These are phyloP conservation scores for Hydrozoanthus gracilis DNA, from an alignment of 92 coral and sea anemone species.

Conservation along the genomic window DNA sequence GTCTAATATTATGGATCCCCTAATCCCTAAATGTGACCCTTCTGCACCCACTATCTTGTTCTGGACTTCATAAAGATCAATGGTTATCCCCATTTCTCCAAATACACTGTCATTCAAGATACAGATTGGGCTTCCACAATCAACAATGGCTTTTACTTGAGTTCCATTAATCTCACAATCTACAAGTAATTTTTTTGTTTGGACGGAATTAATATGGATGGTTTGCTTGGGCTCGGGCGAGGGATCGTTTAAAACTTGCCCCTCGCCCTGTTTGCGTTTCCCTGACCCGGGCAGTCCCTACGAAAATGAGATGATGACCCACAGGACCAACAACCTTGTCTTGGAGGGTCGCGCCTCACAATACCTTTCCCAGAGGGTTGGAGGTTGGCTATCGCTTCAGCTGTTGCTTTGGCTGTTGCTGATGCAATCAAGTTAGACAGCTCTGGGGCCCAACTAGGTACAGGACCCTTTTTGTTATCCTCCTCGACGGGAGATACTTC, in stretches of 20 bases:
- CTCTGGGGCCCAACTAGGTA: conserved; percentile 45
- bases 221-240: conserved; percentile 39
- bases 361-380: conserved; percentile 29
- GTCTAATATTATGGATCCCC: conserved; percentile 40
- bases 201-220: conserved; percentile 40
- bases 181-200: conserved; percentile 1
- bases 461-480: background rate
- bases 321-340: conserved; percentile 48
- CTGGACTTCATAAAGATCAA: conserved; percentile 13
- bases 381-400: conserved; percentile 42
- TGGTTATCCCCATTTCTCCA: background rate
- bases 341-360: conserved; percentile 11
- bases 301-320: conserved; percentile 39
- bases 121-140: conserved; percentile 53
- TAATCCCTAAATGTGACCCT: conserved; percentile 36
- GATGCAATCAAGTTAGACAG: conserved; percentile 52
- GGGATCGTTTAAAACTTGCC: conserved; percentile 32
- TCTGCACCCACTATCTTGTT: conserved; percentile 49
- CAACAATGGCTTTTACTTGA: conserved; percentile 42
- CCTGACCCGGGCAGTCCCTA: conserved; percentile 43
- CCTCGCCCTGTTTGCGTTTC: conserved; percentile 49
- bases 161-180: conserved; percentile 37
- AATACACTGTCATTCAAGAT: conserved; percentile 26
- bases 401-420: conserved; percentile 51
- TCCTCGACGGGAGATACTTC: conserved; percentile 21